phyloP scores from a whole-genome alignment of 2,888 invertebrate genomes.

The Yponomeuta evonymella region DNA sequence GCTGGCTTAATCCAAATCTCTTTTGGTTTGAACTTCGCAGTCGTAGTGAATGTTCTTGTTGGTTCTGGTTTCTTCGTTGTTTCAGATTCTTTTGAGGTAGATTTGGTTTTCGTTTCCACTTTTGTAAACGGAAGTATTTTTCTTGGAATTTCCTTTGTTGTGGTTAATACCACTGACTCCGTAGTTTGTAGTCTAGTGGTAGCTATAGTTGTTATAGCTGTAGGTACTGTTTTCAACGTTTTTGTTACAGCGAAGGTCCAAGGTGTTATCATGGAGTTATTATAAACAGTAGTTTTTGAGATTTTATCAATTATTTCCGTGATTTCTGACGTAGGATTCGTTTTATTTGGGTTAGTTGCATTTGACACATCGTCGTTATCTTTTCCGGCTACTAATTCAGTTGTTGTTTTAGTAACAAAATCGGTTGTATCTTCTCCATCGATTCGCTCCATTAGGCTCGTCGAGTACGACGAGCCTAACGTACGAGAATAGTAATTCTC shows the following conservation, averaged over 20 bases:
- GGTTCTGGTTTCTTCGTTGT: constrained; percentile 44
- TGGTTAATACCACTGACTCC: constrained; percentile 22
- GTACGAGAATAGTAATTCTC: too few species aligned
- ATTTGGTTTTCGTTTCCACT: constrained; percentile 23
- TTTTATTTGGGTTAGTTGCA: not conserved
- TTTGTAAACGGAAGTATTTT: constrained; percentile 23
- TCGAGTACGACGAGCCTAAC: too few species aligned
- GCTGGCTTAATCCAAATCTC: constrained; percentile 70
- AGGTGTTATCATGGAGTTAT: constrained; percentile 4
- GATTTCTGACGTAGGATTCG: not conserved
- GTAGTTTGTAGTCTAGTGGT: constrained; percentile 18
- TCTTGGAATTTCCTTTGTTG: constrained; percentile 20
- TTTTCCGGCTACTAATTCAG: not conserved
- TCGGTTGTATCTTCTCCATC: not conserved
- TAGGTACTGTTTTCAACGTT: not conserved
- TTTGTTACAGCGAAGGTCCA: constrained; percentile 1
- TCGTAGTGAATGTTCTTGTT: constrained; percentile 43
- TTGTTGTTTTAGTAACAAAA: constrained; percentile 2
- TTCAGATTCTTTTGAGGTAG: constrained; percentile 28
- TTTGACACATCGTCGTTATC: not conserved
- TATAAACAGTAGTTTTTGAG: not conserved
- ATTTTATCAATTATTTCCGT: not conserved
- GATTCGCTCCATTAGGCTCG: not conserved
- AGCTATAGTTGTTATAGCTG: constrained; percentile 21
- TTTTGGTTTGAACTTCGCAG: constrained; percentile 61